Evolutionary conservation across 2,113 vertebrate genomes (phyloP).

Genomic region (Grammomys surdaster): DNA sequence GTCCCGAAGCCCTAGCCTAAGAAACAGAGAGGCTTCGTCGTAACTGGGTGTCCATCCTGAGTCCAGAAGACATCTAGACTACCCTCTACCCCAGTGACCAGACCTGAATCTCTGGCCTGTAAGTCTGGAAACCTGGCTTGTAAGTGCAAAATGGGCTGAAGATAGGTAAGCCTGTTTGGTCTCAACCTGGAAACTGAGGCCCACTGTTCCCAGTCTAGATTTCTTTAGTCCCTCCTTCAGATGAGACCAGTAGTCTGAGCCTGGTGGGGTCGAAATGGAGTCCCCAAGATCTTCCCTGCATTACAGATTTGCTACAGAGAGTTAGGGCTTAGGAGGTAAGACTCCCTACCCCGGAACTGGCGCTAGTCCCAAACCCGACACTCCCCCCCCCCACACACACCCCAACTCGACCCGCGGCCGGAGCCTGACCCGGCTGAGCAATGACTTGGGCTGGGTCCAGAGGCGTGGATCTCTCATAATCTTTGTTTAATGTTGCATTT

Average conservation of each 20-base stretch:
- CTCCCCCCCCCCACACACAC: not conserved
- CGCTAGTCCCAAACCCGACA: not conserved
- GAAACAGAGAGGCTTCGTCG: not conserved
- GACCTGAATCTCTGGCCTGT: not conserved
- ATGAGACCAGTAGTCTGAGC: too few relatives aligned
- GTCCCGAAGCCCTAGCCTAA: not conserved
- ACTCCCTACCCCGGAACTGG: not conserved
- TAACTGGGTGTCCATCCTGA: not conserved
- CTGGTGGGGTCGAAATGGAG: not conserved
- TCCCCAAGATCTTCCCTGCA: not conserved
- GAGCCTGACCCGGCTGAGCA: constrained; percentile 45
- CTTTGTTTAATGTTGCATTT: constrained; percentile 91
- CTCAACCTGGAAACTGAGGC: not conserved
- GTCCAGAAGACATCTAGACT: not conserved
- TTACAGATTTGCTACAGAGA: not conserved
- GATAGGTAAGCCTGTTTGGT: not conserved
- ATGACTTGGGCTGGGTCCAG: constrained; percentile 72
- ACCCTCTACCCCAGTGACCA: accelerated
- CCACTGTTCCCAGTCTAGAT: not conserved
- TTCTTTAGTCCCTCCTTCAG: not conserved
- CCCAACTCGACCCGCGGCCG: not conserved
- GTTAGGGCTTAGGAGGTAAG: not conserved
- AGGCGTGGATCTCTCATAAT: constrained; percentile 85
- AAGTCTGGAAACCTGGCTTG: too few relatives aligned
- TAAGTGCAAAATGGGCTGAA: not conserved